Conservation (phyloP, 2,888 invertebrate species). For the Amphimallon solstitiale region DNA sequence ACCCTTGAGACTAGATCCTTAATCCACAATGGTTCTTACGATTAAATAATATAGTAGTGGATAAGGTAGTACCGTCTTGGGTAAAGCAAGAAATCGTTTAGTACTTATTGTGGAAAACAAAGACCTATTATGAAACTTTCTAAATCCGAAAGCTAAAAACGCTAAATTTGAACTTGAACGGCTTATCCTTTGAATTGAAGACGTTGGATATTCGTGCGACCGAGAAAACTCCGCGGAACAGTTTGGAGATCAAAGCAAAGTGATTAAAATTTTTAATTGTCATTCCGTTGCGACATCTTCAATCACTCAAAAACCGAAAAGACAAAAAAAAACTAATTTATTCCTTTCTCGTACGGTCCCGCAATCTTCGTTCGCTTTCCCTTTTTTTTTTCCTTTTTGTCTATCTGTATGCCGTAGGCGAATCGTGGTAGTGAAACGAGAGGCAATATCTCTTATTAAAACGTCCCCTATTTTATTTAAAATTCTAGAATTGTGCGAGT, state of each 20-base stretch:
- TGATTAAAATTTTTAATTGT: constrained; percentile 55
- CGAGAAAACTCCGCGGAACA: constrained; percentile 37
- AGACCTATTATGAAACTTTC: not conserved
- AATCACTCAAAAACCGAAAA: constrained; percentile 49
- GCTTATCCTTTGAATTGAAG: constrained; percentile 18
- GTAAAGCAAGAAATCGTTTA: no score
- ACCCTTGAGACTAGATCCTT: no score
- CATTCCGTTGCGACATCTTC: constrained; percentile 51
- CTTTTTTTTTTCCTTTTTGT: constrained; percentile 1
- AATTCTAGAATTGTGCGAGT: constrained; percentile 12
- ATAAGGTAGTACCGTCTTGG: no score
- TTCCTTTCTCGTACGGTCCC: constrained; percentile 39
- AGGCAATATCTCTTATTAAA: constrained; percentile 34
- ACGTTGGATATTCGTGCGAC: constrained; percentile 19
- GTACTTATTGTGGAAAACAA: not conserved
- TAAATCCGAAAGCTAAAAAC: constrained; percentile 8
- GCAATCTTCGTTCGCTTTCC: constrained; percentile 13
- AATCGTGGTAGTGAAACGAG: not conserved
- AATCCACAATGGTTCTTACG: no score
- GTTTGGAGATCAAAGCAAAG: constrained; percentile 45
- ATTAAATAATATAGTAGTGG: no score
- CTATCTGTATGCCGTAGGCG: not conserved
- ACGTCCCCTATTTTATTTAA: constrained; percentile 29
- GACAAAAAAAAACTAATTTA: constrained; percentile 48
- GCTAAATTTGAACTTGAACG: constrained; percentile 26